Conservation (phyloP, 2,113 vertebrate species). For the Callocephalon fimbriatum region DNA sequence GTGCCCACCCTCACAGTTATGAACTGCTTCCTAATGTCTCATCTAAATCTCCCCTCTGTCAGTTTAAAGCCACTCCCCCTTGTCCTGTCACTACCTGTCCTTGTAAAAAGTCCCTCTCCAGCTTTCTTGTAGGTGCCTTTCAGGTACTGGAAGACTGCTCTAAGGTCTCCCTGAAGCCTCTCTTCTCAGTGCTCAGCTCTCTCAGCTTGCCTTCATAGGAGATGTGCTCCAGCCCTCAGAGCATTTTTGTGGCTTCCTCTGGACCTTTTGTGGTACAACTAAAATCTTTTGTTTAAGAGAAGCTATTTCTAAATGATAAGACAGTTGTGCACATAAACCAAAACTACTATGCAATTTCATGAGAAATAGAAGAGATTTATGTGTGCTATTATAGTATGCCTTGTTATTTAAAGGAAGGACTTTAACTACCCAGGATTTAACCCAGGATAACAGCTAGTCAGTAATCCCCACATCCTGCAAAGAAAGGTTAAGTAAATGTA, state of each 20-base stretch:
- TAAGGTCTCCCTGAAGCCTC: neutral
- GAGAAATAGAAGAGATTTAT: neutral
- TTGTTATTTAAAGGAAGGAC: neutral
- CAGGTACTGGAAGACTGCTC: neutral
- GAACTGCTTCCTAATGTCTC: neutral
- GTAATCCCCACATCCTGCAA: neutral
- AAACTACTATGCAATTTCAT: neutral
- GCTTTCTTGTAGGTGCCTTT: neutral
- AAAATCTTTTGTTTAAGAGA: neutral
- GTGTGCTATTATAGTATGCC: neutral
- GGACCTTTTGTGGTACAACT: neutral
- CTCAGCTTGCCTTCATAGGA: neutral
- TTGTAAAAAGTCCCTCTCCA: neutral
- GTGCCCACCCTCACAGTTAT: neutral
- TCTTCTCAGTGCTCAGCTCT: neutral
- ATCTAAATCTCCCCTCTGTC: neutral
- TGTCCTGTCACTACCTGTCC: neutral
- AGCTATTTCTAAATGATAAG: neutral
- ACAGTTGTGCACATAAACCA: neutral
- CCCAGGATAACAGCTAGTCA: neutral
- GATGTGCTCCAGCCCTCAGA: neutral
- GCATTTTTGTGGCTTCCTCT: neutral
- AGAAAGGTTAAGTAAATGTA: neutral
- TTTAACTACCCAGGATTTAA: neutral
- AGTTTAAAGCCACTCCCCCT: neutral